Conservation (phyloP, 2,797 vertebrate species). For the Picus viridis region DNA sequence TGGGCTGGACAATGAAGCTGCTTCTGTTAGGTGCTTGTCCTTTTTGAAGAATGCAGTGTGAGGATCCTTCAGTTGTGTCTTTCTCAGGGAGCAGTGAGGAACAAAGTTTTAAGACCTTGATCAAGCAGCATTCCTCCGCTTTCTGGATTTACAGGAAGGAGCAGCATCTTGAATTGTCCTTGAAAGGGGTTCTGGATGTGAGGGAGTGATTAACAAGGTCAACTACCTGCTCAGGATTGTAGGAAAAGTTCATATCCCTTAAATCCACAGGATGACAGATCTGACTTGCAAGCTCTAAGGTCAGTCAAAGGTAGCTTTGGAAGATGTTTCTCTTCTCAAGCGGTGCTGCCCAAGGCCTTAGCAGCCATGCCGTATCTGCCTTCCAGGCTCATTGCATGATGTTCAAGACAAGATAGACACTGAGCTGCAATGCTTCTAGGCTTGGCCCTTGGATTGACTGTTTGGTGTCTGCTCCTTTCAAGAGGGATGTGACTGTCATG, state of each 20-base stretch:
- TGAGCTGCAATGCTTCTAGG: background rate
- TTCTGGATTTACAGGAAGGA: background rate
- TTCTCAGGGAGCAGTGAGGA: background rate
- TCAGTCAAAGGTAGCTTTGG: background rate
- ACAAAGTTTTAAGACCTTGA: background rate
- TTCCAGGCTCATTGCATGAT: background rate
- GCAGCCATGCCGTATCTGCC: background rate
- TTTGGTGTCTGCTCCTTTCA: background rate
- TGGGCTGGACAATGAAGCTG: background rate
- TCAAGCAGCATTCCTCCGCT: background rate
- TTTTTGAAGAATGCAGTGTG: too few relatives aligned
- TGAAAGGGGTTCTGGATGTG: background rate
- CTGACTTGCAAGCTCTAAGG: background rate
- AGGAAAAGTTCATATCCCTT: background rate
- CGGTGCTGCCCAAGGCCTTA: background rate
- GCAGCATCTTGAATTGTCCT: background rate
- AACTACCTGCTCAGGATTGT: background rate
- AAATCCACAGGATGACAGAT: background rate
- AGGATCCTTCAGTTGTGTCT: too few relatives aligned
- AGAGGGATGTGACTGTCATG: background rate
- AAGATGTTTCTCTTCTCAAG: background rate
- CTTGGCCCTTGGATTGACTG: background rate
- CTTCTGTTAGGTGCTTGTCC: background rate
- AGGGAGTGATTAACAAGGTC: background rate
- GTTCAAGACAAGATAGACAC: background rate